Conservation (phyloP, 2,113 vertebrate genomes). For the Neoarius graeffei region DNA sequence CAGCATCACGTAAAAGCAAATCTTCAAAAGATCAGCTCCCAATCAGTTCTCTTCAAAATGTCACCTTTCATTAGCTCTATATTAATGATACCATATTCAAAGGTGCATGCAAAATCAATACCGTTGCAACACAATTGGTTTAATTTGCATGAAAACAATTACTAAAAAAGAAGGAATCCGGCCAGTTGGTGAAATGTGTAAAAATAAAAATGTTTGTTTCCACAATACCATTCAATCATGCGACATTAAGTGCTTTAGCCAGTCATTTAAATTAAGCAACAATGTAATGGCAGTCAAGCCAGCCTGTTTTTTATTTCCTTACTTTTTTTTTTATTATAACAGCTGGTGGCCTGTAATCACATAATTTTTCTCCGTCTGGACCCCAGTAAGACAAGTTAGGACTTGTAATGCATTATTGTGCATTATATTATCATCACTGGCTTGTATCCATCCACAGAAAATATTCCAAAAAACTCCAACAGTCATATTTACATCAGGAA, state of each 20-base stretch:
- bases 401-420: background rate
- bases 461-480: background rate
- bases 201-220: background rate
- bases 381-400: background rate
- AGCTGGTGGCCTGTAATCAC: background rate
- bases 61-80: background rate
- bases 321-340: background rate
- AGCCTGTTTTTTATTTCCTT: background rate
- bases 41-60: background rate
- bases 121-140: background rate
- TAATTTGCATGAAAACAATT: background rate
- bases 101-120: background rate
- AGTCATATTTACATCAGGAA: background rate
- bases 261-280: background rate
- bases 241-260: background rate
- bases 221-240: background rate
- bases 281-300: background rate
- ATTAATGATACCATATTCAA: background rate
- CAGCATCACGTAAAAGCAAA: background rate
- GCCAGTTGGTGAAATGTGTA: background rate
- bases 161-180: background rate
- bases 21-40: background rate
- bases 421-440: background rate
- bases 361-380: background rate
- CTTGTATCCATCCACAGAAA: background rate